Base-by-base conservation (phyloP, 2,888 invertebrate species). In the Plemyria rubiginata region DNA sequence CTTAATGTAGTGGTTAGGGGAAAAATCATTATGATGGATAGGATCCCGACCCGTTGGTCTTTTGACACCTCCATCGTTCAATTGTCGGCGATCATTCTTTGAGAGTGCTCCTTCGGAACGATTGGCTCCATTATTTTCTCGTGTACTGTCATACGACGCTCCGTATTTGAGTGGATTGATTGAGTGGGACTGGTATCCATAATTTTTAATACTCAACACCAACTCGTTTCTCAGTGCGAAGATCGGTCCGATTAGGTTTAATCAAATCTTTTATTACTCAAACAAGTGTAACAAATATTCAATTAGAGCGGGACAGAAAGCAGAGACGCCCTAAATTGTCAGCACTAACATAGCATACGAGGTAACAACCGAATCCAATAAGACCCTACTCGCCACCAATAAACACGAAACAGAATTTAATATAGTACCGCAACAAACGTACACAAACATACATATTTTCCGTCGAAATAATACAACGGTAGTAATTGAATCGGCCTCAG, bases 401-500 rank as follows among this genome's bases (percentile, higher is more conserved):
- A 73, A 73, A 73, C 70, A 71, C 67, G 60, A 70, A 66, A 70
- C 72, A 72, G 70, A 72, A 70, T 71, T 71, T 71, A 91, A 91
- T 90, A 89, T 86, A 88, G 88, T 88, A 70, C 90, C 88, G 78
- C 87, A 89, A 82, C 86, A 85, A 68, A 65, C 70, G 70, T 68
- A 70, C 84, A 87, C 87, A 88, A 82, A 89, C 88, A 89, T 88
- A 90, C 88, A 92, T 91, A 92, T 90, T 91, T 91, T 90, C 71
- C 88, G 84, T 87, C 86, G 85, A 87, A 88, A 91, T 91, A 91
- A 91, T 91, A 90, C 88, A 85, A 88, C 88, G 86, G 90, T 90
- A 89, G 92, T 92, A 92, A 92, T 92, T 91, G 92, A 91, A 91
- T 92, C 91, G 89, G 91, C 92, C 91, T 87, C 85, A 85, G 90